Evolutionary conservation across 23 tunicate species (phyloP), one percentile per base, ranked within the genome.

Genomic region (Trididemnum miniatum): DNA sequence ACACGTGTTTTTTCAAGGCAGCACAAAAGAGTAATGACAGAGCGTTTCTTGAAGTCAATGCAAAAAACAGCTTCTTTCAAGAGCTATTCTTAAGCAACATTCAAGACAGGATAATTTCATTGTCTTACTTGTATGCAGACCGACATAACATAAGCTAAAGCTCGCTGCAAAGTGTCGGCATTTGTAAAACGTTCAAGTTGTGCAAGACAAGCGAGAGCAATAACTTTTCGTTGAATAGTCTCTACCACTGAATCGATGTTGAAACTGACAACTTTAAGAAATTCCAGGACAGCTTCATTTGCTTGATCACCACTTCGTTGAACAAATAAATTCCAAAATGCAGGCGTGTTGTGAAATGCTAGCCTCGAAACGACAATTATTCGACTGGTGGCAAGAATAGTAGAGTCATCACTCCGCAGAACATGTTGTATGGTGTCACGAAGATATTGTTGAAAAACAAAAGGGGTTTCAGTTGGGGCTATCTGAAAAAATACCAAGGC

Each of bases 201-300:
- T 0, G 37, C 66, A 0, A 85, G 67, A 27, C 33, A 65, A 4
- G 83, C 89, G n/a, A 85, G 67, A 1, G 83, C 83, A 0, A 86
- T 57, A 22, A 72, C 37, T 51, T 86, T 86, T 31, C 76, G 38
- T 52, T 80, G 80, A 27, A 25, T 69, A 9, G 44, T 39, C 9
- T 80, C 80, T 26, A 71, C 80, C 1, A 80, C 76, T 3, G 80
- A 59, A 34, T 86, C 90, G 59, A 86, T 65, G 57, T 76, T 31
- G 0, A 50, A 83, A 32, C 78, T 24, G 1, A 85, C 62, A 35
- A 83, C 76, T 3, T 59, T 59, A 0, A 63, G 30, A 27, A 73
- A 60, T 4, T 57, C 54, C 28, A 38, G 30, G 1, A 83, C 37
- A 26, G 62, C 87, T 60, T 83, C 74, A 1, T n/a, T 50, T 25